Conservation (phyloP, 2,888 invertebrate species). For the Tetramorium bicarinatum region DNA sequence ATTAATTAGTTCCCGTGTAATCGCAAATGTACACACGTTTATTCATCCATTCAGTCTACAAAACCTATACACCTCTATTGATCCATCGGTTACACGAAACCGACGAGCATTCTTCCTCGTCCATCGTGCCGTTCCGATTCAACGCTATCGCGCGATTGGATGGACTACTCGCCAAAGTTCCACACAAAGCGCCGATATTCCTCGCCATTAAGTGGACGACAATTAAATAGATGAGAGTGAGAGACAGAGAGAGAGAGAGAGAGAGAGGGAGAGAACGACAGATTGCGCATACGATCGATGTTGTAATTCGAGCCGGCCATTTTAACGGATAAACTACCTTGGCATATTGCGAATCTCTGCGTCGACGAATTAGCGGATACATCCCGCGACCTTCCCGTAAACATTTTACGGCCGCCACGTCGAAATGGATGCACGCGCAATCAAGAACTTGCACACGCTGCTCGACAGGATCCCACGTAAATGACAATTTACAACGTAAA, state of each 20-base stretch:
- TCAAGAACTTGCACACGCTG: slow-evolving; percentile 71
- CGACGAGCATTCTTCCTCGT: slow-evolving; percentile 53
- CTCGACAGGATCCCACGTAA: slow-evolving; percentile 57
- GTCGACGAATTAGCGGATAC: slow-evolving; percentile 63
- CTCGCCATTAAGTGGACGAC: slow-evolving; percentile 57
- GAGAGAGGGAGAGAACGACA: not conserved
- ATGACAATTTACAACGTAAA: slow-evolving; percentile 65
- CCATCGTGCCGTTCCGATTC: slow-evolving; percentile 49
- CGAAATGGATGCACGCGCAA: slow-evolving; percentile 69
- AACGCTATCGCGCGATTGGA: slow-evolving; percentile 49
- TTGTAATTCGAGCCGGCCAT: slow-evolving; percentile 43
- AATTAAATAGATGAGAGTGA: slow-evolving; percentile 41
- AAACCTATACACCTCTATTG: slow-evolving; percentile 53
- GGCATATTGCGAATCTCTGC: slow-evolving; percentile 22
- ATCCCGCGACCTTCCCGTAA: slow-evolving; percentile 58
- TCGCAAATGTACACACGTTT: slow-evolving; percentile 50
- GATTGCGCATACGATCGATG: slow-evolving; percentile 1
- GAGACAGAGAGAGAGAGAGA: not conserved
- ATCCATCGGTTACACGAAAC: slow-evolving; percentile 52
- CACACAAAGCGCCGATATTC: slow-evolving; percentile 56
- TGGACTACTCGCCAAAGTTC: slow-evolving; percentile 45
- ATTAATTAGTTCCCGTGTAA: slow-evolving; percentile 55
- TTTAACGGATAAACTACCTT: slow-evolving; percentile 35
- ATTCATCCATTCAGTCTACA: slow-evolving; percentile 47
- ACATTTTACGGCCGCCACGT: slow-evolving; percentile 63